These are phyloP conservation scores for Metopolophium dirhodum DNA, from an alignment of 1,140 invertebrate species.

Conservation along the genomic window DNA sequence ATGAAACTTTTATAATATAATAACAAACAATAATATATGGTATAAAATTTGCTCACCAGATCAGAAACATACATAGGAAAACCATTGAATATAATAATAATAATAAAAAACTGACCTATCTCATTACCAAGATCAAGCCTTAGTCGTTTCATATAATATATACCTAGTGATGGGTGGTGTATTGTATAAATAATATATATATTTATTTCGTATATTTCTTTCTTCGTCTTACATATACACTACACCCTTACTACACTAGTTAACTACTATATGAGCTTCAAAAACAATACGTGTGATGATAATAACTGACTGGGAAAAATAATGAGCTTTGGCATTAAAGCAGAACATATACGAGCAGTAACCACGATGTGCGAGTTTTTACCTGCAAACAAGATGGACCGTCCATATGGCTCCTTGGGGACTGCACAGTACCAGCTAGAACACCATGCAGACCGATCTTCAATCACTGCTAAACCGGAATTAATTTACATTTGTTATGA, in stretches of 20 bases:
- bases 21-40: background rate
- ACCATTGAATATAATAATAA: background rate
- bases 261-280: background rate
- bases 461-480: constrained; percentile 46
- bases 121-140: background rate
- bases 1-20: background rate
- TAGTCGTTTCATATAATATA: background rate
- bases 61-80: background rate
- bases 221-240: background rate
- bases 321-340: constrained; percentile 49
- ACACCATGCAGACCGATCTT: constrained; percentile 19
- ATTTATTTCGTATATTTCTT: constrained; percentile 13
- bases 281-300: constrained; percentile 34
- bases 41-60: constrained; percentile 2
- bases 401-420: constrained; percentile 45
- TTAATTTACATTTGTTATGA: constrained; percentile 53
- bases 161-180: background rate
- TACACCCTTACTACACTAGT: background rate
- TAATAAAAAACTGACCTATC: constrained; percentile 38
- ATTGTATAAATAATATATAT: background rate
- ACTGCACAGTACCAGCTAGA: background rate
- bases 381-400: constrained; percentile 52
- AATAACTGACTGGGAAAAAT: constrained; percentile 34
- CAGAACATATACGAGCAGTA: constrained; percentile 19
- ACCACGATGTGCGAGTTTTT: constrained; percentile 34